Base-by-base conservation (phyloP, 1,140 invertebrate species). In the Anadara kagoshimensis region DNA sequence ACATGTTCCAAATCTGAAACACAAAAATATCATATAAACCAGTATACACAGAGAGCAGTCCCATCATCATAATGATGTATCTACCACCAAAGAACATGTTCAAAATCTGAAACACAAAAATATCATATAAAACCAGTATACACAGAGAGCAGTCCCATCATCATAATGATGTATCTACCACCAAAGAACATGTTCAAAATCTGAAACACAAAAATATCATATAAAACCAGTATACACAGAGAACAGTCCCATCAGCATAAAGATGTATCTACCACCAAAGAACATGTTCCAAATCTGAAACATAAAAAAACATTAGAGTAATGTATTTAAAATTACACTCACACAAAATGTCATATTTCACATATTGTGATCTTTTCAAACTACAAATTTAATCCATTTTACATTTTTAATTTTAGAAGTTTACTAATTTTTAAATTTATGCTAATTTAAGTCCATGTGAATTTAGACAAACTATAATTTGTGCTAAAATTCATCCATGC, bases 111-210 rank as follows among this genome's bases (percentile, higher is more conserved):
- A 80, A 78, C 16, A 53, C 7, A 69, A 1, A 69, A 8, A n/a
- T 49, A n/a, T 5, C 47, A 99, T 56, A 99, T 94, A 11, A 99
- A 83, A 7, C 98, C 98, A 22, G 97, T 98, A 88, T 99, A 99
- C 65, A 99, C 94, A 0, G 97, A 98, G 89, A 99, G 99, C 1
- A 96, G 79, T 20, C 97, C 97, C 98, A 99, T 99, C 62, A 99
- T 90, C 44, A 98, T 90, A 61, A 99, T 96, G 75, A 99, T 98
- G 89, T 99, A 99, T 63, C 98, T 94, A 70, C 98, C 98, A 51
- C 93, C 94, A 87, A 98, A 98, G 91, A 99, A 98, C 59, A 97
- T 98, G 84, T 94, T 96, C 93, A 95, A 97, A 81, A 99, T 98
- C 93, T 95, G 91, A 47, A 82, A 81, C 20, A 66, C 3, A 66